Conservation (phyloP, 2,888 invertebrate species). For the Drosophila diplacantha region DNA sequence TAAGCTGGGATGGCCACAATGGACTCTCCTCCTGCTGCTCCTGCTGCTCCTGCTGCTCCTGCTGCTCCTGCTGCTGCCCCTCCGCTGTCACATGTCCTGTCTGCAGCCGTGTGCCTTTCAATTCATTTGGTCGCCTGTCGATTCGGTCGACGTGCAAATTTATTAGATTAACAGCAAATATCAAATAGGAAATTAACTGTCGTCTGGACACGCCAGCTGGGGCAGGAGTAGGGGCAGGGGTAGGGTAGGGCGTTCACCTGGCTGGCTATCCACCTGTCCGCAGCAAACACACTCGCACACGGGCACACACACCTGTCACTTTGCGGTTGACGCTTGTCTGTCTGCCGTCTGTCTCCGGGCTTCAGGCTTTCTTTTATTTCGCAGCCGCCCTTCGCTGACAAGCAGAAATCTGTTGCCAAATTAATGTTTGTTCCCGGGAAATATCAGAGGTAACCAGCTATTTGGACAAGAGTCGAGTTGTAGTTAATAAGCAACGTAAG, state of each 20-base stretch:
- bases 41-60: neutral
- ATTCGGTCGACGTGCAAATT: slow-evolving; percentile 58
- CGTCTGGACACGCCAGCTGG: slow-evolving; percentile 54
- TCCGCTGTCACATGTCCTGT: slow-evolving; percentile 10
- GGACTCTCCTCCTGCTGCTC: neutral
- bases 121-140: slow-evolving; percentile 38
- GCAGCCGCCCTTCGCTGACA: slow-evolving; percentile 8
- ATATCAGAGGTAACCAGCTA: neutral
- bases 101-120: slow-evolving; percentile 26
- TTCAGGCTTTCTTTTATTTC: slow-evolving; percentile 2
- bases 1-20: slow-evolving; percentile 43
- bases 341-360: slow-evolving; percentile 4
- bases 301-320: slow-evolving; percentile 26
- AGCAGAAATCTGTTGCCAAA: neutral
- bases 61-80: neutral
- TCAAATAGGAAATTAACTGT: slow-evolving; percentile 72
- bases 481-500: neutral
- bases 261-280: slow-evolving; percentile 47
- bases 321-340: slow-evolving; percentile 28
- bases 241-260: neutral
- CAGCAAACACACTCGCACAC: slow-evolving; percentile 8
- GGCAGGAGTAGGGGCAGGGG: neutral
- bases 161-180: slow-evolving; percentile 73
- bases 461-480: too few relatives aligned
- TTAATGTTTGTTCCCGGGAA: neutral